Evolutionary conservation across 2,797 vertebrate species (phyloP).

Genomic region (Eurystomus glaucurus): DNA sequence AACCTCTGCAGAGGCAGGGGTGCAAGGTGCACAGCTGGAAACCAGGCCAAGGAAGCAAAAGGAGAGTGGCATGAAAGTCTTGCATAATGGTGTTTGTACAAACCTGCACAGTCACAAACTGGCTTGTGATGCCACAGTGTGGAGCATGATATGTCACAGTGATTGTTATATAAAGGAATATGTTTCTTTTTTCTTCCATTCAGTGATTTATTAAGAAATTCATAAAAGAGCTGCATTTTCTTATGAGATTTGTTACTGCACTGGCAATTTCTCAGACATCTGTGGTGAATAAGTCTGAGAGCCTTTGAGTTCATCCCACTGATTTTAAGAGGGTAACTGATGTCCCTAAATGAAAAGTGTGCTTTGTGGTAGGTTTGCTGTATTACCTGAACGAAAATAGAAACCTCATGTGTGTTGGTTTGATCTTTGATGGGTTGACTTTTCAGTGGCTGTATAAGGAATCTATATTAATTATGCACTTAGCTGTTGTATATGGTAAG

Average conservation of each 20-base stretch:
- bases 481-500: not conserved
- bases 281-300: not conserved
- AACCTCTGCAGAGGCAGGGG: not conserved
- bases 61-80: fast-evolving
- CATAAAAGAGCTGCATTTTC: not conserved
- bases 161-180: too few species aligned
- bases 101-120: not conserved
- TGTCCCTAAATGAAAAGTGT: not conserved
- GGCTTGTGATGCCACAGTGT: not conserved
- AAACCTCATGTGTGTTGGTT: not conserved
- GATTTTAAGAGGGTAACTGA: not conserved
- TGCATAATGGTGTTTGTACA: fast-evolving
- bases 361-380: not conserved
- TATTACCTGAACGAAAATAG: not conserved
- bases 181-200: not conserved
- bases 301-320: not conserved
- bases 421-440: not conserved
- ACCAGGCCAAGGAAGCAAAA: not conserved
- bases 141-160: not conserved
- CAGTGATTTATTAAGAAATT: not conserved
- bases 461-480: not conserved
- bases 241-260: not conserved
- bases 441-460: not conserved
- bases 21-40: not conserved
- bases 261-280: not conserved